phyloP scores from a whole-genome alignment of 2,113 vertebrate genomes.

The Leptodactylus fuscus region DNA sequence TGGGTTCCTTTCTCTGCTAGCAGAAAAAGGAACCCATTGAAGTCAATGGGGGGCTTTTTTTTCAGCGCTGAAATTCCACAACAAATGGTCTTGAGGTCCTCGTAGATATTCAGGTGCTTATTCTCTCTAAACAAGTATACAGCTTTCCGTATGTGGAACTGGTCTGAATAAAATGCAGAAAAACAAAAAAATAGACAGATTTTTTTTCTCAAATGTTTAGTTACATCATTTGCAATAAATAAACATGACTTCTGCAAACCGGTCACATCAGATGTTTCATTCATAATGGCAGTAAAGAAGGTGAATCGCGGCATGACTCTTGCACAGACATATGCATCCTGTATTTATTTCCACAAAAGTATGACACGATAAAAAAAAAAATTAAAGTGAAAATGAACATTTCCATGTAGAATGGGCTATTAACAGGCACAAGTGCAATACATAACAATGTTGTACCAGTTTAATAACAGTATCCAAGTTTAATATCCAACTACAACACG shows the following conservation, averaged over 20 bases:
- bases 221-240: constrained; percentile 16
- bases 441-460: background rate
- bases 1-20: too few relatives aligned
- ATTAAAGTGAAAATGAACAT: background rate
- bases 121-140: too few relatives aligned
- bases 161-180: background rate
- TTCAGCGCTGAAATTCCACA: too few relatives aligned
- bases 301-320: background rate
- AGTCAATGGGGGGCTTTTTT: too few relatives aligned
- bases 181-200: too few relatives aligned
- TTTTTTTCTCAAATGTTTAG: constrained; percentile 11
- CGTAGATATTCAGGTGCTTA: too few relatives aligned
- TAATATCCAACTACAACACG: background rate
- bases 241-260: background rate
- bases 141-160: too few relatives aligned
- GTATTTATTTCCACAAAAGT: constrained; percentile 33
- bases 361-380: constrained; percentile 30
- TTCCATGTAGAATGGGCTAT: constrained; percentile 1
- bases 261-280: background rate
- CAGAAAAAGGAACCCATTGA: too few relatives aligned
- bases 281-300: background rate
- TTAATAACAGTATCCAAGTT: background rate
- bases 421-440: constrained; percentile 15
- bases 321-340: background rate
- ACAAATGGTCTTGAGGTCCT: too few relatives aligned